Evolutionary conservation across 2,113 vertebrate species (phyloP).

Genomic region (Zapornia atra): DNA sequence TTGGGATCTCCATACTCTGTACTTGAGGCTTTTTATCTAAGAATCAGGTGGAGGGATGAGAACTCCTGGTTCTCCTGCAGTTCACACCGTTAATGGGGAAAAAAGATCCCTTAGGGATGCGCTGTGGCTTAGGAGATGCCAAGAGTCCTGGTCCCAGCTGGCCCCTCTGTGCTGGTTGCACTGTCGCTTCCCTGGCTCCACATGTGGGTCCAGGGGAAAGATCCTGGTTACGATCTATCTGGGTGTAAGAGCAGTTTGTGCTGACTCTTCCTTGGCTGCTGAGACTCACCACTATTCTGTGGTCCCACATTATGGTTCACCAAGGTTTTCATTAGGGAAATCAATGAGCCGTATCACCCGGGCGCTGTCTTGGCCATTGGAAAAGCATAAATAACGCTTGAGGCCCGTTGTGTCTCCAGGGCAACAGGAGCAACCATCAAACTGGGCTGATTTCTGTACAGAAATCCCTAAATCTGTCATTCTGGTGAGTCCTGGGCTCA

Average conservation of each 20-base stretch:
- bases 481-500: background rate
- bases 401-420: background rate
- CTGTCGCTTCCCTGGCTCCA: background rate
- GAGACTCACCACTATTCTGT: background rate
- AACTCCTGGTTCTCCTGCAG: background rate
- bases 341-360: background rate
- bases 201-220: background rate
- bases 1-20: background rate
- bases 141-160: background rate
- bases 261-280: background rate
- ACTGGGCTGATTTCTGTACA: background rate
- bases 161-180: accelerated
- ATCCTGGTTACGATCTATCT: background rate
- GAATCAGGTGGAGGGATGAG: background rate
- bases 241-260: background rate
- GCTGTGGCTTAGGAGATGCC: background rate
- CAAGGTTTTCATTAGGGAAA: conserved; percentile 28
- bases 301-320: background rate
- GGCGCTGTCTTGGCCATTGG: background rate
- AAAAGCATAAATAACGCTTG: background rate
- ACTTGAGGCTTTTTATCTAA: background rate
- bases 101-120: background rate
- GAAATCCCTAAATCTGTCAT: background rate
- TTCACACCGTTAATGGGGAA: background rate
- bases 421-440: background rate